These are phyloP conservation scores for Peucedramus taeniatus DNA, from an alignment of 2,113 vertebrate genomes.

Conservation along the genomic window DNA sequence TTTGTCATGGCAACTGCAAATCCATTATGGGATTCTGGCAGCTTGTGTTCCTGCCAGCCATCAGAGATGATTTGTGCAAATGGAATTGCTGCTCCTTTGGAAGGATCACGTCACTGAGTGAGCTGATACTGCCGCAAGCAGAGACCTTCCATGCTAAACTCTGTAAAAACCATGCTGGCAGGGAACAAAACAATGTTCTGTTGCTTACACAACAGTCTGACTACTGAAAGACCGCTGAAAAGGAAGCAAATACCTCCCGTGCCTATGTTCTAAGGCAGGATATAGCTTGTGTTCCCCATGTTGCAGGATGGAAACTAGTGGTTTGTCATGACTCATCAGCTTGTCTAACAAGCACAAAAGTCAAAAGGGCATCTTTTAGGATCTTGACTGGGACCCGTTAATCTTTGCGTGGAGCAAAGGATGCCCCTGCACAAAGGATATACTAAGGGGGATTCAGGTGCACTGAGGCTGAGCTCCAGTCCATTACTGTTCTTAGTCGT, in stretches of 20 bases:
- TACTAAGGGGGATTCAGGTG: neutral
- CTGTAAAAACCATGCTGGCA: neutral
- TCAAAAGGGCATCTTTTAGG: neutral
- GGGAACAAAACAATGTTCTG: neutral
- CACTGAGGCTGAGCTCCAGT: neutral
- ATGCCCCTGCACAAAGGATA: neutral
- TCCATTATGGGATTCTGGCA: neutral
- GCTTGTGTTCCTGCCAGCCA: neutral
- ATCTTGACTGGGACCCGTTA: neutral
- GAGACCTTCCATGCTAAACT: neutral
- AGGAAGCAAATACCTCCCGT: neutral
- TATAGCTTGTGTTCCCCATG: neutral
- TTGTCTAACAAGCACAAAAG: neutral
- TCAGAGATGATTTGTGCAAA: neutral
- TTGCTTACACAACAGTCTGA: neutral
- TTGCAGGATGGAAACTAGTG: neutral
- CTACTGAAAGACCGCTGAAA: neutral
- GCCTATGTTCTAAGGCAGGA: neutral
- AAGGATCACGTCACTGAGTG: neutral
- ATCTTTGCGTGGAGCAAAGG: neutral
- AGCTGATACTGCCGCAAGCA: neutral
- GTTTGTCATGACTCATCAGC: neutral
- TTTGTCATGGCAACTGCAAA: neutral
- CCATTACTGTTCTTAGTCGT: fast-evolving
- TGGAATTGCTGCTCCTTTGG: neutral